A percentile compares a stretch with the other conserved stretches of the same genome.
phyloP scores from a whole-genome alignment of 2,888 invertebrate genomes.

The Leucophenga maculata region DNA sequence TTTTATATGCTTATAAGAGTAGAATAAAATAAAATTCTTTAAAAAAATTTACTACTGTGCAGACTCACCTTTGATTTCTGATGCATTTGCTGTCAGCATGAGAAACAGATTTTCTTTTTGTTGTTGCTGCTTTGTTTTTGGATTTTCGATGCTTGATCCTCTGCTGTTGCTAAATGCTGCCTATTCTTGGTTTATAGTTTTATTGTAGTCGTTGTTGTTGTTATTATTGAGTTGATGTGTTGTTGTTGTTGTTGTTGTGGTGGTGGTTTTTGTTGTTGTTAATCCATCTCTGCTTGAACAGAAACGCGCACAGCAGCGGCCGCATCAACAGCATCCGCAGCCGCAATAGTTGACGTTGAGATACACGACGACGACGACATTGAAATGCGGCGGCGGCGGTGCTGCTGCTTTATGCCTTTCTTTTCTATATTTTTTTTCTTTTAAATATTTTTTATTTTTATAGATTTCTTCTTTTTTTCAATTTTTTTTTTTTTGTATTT shows the following conservation, averaged over 20 bases:
- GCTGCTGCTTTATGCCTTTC: neutral
- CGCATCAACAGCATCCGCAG: too few species aligned
- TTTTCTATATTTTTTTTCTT: neutral
- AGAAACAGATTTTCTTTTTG: neutral
- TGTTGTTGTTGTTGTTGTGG: slow-evolving; percentile 5
- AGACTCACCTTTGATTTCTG: slow-evolving; percentile 41
- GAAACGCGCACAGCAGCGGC: neutral
- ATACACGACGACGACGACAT: slow-evolving; percentile 20
- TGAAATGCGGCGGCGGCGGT: slow-evolving; percentile 7
- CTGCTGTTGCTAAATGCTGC: neutral
- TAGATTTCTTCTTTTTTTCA: neutral
- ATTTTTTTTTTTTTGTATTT: slow-evolving; percentile 6
- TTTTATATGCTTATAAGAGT: neutral
- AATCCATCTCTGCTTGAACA: neutral
- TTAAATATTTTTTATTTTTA: slow-evolving; percentile 1
- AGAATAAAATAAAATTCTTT: slow-evolving; percentile 7
- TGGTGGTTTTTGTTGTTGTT: slow-evolving; percentile 5
- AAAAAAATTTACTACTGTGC: slow-evolving; percentile 25
- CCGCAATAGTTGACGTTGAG: neutral
- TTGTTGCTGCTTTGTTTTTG: slow-evolving; percentile 12
- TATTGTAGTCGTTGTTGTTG: slow-evolving; percentile 10
- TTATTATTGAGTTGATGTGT: neutral
- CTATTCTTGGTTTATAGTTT: neutral
- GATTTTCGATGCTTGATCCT: neutral
- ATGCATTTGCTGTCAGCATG: slow-evolving; percentile 37